These are phyloP conservation scores for Trichacis sp. DNA, from an alignment of 2,888 invertebrate genomes.

Conservation along the genomic window DNA sequence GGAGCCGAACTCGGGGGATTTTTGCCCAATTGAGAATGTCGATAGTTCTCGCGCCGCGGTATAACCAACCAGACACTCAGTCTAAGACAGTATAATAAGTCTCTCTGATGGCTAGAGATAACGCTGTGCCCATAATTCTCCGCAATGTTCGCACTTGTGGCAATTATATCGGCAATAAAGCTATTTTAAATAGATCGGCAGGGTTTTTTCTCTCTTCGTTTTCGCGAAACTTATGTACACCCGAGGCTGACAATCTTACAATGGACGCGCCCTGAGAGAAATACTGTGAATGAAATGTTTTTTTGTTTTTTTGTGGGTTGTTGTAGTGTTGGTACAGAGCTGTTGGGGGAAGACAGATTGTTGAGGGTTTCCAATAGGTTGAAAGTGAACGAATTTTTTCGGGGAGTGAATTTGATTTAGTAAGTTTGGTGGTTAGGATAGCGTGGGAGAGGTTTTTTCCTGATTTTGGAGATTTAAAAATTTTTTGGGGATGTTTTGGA, in stretches of 20 bases:
- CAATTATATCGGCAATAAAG: conserved; percentile 36
- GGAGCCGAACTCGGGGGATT: conserved; percentile 40
- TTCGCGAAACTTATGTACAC: neutral
- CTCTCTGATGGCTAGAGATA: conserved; percentile 37
- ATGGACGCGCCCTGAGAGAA: neutral
- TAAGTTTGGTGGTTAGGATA: too few species aligned
- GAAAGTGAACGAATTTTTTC: too few species aligned
- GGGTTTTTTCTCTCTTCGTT: neutral
- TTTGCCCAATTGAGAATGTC: conserved; percentile 63
- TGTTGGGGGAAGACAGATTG: too few species aligned
- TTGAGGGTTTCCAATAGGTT: too few species aligned
- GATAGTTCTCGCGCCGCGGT: conserved; percentile 49
- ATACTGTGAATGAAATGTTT: neutral
- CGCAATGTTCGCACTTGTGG: conserved; percentile 40
- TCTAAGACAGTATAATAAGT: conserved; percentile 39
- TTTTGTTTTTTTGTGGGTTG: too few species aligned
- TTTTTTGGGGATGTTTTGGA: too few species aligned
- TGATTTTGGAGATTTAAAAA: too few species aligned
- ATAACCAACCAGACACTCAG: conserved; percentile 31
- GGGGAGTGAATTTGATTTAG: too few species aligned
- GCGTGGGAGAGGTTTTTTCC: too few species aligned
- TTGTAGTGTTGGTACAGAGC: too few species aligned
- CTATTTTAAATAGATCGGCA: conserved; percentile 10
- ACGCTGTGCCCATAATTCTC: conserved; percentile 30
- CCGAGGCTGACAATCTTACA: neutral